Conservation (phyloP, 2,888 invertebrate species). For the Harpalus rubripes region DNA sequence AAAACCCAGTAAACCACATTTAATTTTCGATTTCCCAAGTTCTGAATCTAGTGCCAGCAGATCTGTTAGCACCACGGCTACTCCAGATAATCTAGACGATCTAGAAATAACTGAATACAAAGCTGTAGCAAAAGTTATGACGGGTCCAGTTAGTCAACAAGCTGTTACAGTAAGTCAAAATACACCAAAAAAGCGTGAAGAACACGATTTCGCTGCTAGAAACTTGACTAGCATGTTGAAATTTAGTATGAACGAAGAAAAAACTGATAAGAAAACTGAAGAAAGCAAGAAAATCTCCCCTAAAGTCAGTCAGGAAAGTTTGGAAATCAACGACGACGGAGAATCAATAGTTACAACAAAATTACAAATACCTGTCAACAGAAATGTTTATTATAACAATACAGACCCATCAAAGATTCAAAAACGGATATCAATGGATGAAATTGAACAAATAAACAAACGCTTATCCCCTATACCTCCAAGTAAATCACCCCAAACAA, state of each 20-base stretch:
- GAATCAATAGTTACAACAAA: constrained; percentile 77
- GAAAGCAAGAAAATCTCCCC: not conserved
- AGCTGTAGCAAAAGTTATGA: constrained; percentile 86
- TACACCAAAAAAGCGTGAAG: constrained; percentile 80
- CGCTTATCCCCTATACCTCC: constrained; percentile 2
- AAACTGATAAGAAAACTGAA: constrained; percentile 71
- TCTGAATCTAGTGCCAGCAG: constrained; percentile 58
- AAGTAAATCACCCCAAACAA: constrained; percentile 71
- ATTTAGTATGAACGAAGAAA: constrained; percentile 73
- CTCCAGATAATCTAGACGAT: constrained; percentile 70
- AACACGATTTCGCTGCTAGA: constrained; percentile 80
- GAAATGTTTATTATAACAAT: constrained; percentile 66
- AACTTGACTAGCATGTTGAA: constrained; percentile 80
- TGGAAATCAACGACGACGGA: constrained; percentile 75
- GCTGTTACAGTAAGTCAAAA: constrained; percentile 82
- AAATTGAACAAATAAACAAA: constrained; percentile 42
- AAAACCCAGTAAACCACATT: constrained; percentile 58
- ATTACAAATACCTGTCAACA: constrained; percentile 76
- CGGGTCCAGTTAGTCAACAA: constrained; percentile 85
- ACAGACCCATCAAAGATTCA: constrained; percentile 42
- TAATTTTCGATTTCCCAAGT: constrained; percentile 69
- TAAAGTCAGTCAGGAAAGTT: constrained; percentile 70
- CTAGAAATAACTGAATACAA: constrained; percentile 78
- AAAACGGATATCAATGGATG: constrained; percentile 25
- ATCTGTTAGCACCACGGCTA: constrained; percentile 37